Base-by-base conservation (phyloP, 2,797 vertebrate genomes). In the Cossypha dichroa region DNA sequence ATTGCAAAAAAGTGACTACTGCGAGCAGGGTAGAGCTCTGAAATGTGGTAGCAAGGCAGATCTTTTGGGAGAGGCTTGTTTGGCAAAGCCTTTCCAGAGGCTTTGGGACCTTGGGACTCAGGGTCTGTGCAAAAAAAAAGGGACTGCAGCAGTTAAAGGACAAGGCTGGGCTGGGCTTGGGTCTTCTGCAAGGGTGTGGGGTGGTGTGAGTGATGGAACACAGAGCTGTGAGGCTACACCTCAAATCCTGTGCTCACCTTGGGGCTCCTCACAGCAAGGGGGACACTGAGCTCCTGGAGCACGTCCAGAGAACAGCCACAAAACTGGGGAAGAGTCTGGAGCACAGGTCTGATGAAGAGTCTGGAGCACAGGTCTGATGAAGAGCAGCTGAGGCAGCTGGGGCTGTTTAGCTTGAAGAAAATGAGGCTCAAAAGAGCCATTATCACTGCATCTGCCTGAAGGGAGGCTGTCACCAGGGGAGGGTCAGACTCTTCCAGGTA, bases 1-100 rank as follows among this genome's bases (percentile, higher is more conserved):
- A 79, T 38, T 94, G 75, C 94, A 34, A 77, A 76, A 90, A 62
- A 31, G 46, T 73, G 94, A 91, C 93, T 94, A 89, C 78, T 87
- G 72, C 11, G n/a, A 96, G 20, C 13, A 33, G 89, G 13, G 11
- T 34, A 92, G 78, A 94, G 93, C 63, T 85, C 78, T 79, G 93
- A 85, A 80, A 69, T 46, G 59, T 5, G 23, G 58, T 11, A 63
- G 31, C 20, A n/a, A 88, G 56, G 41, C 82, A 88, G 17, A 73
- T 69, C 55, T 70, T 74, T 38, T 0, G 10, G 49, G 31, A 70
- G 58, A 75, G 38, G 17, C 58, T 70, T 63, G 11, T 55, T 75
- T 84, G 79, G 46, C 29, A 69, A 19, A 16, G 36, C 7, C 21
- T 66, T 79, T 16, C 28, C 31, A 23, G 73, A 83, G n/a, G 17